Evolutionary conservation across 2,888 invertebrate species (phyloP).

Genomic region (Patella depressa): DNA sequence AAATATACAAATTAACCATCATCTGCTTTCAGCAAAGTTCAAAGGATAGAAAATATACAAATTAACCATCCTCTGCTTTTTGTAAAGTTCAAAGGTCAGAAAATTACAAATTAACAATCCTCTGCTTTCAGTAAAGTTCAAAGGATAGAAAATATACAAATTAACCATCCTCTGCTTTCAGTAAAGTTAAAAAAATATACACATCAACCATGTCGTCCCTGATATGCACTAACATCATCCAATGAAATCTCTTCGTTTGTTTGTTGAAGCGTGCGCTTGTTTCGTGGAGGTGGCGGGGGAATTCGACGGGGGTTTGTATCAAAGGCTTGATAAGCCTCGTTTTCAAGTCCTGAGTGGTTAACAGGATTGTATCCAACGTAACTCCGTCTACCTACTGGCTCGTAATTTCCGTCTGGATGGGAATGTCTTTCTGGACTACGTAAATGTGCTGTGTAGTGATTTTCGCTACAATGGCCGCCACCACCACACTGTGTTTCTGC

Average conservation of each 20-base stretch:
- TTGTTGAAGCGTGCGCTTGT: slow-evolving; percentile 14
- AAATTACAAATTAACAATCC: too few relatives aligned
- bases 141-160: background rate
- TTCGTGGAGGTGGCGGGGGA: slow-evolving; percentile 20
- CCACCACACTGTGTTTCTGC: slow-evolving; percentile 6
- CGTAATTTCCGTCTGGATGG: background rate
- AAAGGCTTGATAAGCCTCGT: slow-evolving; percentile 32
- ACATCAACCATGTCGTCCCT: background rate
- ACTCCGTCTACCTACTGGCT: slow-evolving; percentile 8
- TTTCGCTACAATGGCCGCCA: background rate
- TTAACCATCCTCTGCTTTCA: background rate
- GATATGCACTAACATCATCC: slow-evolving; percentile 21
- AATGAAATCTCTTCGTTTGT: slow-evolving; percentile 27
- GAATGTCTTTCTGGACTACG: slow-evolving; percentile 8
- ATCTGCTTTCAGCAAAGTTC: too few relatives aligned
- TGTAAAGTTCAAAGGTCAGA: too few relatives aligned
- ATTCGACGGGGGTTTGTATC: slow-evolving; percentile 32
- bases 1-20: too few relatives aligned
- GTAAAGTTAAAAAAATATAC: background rate
- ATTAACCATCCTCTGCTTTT: too few relatives aligned
- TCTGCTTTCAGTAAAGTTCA: too few relatives aligned
- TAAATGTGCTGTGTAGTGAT: background rate
- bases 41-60: too few relatives aligned
- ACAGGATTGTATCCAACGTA: slow-evolving; percentile 25
- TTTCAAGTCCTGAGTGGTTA: slow-evolving; percentile 28